These are phyloP conservation scores for Paratrypauchen microcephalus DNA, from an alignment of 2,797 vertebrate genomes.

Conservation along the genomic window DNA sequence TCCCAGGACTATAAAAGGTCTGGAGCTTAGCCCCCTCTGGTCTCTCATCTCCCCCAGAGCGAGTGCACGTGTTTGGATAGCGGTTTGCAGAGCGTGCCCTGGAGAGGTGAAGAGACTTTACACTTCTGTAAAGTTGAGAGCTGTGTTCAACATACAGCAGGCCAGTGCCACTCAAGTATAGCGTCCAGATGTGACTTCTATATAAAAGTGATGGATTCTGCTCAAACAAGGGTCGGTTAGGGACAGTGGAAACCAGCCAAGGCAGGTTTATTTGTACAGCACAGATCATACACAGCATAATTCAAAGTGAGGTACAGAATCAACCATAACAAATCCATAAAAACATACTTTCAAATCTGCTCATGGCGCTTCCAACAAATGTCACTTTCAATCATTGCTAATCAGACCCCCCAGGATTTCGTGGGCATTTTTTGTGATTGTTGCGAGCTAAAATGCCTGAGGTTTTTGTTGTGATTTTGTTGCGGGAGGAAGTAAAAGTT, in stretches of 20 bases:
- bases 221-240: background rate
- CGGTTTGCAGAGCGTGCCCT: slow-evolving; percentile 23
- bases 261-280: too few relatives aligned
- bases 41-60: slow-evolving; percentile 1
- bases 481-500: too few relatives aligned
- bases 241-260: background rate
- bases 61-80: slow-evolving; percentile 37
- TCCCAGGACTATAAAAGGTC: slow-evolving; percentile 73
- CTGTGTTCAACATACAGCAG: slow-evolving; percentile 49
- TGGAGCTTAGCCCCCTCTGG: slow-evolving; percentile 37
- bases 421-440: too few relatives aligned
- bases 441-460: too few relatives aligned
- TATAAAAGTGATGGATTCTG: slow-evolving; percentile 25
- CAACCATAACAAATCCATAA: too few relatives aligned
- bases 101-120: slow-evolving; percentile 1
- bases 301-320: too few relatives aligned
- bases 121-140: slow-evolving; percentile 1
- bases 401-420: too few relatives aligned
- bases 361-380: too few relatives aligned
- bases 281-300: too few relatives aligned
- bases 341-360: too few relatives aligned
- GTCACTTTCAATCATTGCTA: too few relatives aligned
- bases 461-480: too few relatives aligned
- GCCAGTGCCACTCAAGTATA: slow-evolving; percentile 39
- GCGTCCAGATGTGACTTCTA: slow-evolving; percentile 35